Base-by-base conservation (phyloP, 2,797 vertebrate species). In the Syngnathus acus region DNA sequence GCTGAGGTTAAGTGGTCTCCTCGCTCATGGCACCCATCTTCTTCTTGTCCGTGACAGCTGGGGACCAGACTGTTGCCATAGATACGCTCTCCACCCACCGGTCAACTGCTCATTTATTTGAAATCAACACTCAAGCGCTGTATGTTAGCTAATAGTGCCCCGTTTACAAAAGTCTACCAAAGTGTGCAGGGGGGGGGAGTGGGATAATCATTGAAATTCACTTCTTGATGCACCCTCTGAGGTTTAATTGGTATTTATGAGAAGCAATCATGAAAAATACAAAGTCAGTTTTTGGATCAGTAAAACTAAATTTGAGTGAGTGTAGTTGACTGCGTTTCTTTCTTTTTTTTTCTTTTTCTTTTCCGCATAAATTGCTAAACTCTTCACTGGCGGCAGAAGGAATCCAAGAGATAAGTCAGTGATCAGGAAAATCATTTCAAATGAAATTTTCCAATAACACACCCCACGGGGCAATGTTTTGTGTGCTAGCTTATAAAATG, bases 391-490 rank as follows among this genome's bases (percentile, higher is more conserved):
- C 83, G 76, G 84, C 89, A 89, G 91, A 92, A 88, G 86, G 84
- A 86, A 91, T 90, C 90, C 88, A 90, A 86, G 82, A 88, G 89
- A 91, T 90, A 91, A 90, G 79, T 75, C 91, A 91, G 82, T 91
- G 91, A 92, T 91, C 91, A 90, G 90, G 90, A 91, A 91, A 91
- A 91, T 90, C 87, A 91, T 91, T 90, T 88, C 80, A 89, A 90
- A 91, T 89, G 89, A 84, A 89, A 80, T 86, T 88, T 91, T 89
- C 89, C 88, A 91, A 90, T 89, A 86, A 88, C 87, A 90, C 88
- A 88, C 87, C 87, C 82, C 82, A 86, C 71, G 16, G 83, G 81
- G 73, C 83, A 81, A 82, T 81, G 76, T 80, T 73, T 72, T 74
- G 77, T 83, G 75, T 76, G 77, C 72, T 83, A 72, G 62, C 3